A percentile compares a stretch with the other conserved stretches of the same genome.
phyloP scores from a whole-genome alignment of 2,797 vertebrate genomes.

The Pseudotriccus pelzelni region DNA sequence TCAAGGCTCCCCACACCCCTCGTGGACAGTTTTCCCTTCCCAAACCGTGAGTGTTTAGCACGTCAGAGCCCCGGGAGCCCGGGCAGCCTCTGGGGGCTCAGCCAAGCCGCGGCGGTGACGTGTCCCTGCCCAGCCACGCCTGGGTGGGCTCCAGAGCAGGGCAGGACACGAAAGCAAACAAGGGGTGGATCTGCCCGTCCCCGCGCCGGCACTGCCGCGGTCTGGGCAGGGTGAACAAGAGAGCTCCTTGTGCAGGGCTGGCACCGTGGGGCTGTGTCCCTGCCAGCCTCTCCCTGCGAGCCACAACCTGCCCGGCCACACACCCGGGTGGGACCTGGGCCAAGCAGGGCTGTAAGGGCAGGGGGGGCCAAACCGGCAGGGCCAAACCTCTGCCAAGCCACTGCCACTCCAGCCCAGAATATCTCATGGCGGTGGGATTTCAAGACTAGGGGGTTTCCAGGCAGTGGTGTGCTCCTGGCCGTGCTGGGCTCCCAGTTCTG shows the following conservation, averaged over 20 bases:
- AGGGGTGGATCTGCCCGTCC: neutral
- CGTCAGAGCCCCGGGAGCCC: neutral
- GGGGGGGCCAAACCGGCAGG: neutral
- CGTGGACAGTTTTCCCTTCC: neutral
- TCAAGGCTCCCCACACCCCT: neutral
- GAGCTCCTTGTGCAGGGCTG: neutral
- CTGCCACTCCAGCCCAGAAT: neutral
- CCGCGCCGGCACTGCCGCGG: neutral
- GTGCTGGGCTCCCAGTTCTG: too few relatives aligned
- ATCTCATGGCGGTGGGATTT: too few relatives aligned
- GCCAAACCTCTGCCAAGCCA: neutral
- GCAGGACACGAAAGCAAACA: neutral
- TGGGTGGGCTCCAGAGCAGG: neutral
- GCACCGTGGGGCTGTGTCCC: rapidly evolving
- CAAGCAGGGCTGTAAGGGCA: rapidly evolving
- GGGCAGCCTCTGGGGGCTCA: neutral
- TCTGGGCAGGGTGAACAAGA: neutral
- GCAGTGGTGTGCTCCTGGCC: neutral
- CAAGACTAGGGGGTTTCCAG: neutral
- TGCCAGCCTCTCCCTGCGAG: neutral
- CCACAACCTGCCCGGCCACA: neutral
- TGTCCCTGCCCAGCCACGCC: neutral
- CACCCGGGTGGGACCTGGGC: neutral
- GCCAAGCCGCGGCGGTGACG: neutral
- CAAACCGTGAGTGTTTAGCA: rapidly evolving